Conservation (phyloP, 1,140 invertebrate species). For the Trachelipus rathkii region DNA sequence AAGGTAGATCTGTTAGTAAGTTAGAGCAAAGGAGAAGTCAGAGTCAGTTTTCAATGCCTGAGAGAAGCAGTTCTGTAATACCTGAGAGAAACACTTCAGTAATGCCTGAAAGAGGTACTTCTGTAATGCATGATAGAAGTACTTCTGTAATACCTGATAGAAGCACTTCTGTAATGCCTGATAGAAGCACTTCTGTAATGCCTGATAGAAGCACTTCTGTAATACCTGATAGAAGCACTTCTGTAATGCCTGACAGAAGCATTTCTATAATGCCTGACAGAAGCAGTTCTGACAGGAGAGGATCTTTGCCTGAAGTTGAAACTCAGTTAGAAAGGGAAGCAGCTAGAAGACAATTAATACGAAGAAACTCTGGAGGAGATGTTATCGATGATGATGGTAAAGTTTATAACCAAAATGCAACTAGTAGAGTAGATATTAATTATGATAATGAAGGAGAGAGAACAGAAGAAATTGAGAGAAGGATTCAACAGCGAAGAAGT, state of each 20-base stretch:
- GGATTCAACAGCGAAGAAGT: constrained; percentile 49
- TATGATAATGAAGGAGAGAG: constrained; percentile 49
- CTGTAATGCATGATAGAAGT: constrained; percentile 26
- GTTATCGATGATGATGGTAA: constrained; percentile 21
- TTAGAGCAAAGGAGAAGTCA: constrained; percentile 1
- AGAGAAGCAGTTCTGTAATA: background rate
- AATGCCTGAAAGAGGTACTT: too few relatives aligned
- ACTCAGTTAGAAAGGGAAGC: constrained; percentile 24
- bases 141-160: constrained; percentile 27
- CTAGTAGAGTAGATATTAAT: background rate
- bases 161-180: too few relatives aligned
- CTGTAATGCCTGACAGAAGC: too few relatives aligned
- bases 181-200: too few relatives aligned
- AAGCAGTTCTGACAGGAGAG: constrained; percentile 6
- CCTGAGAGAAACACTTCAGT: too few relatives aligned
- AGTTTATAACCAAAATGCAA: constrained; percentile 33
- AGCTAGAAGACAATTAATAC: constrained; percentile 1
- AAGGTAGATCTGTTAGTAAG: constrained; percentile 11
- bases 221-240: too few relatives aligned
- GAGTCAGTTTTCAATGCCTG: constrained; percentile 13
- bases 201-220: too few relatives aligned
- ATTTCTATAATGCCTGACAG: constrained; percentile 27
- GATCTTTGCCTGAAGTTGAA: constrained; percentile 12
- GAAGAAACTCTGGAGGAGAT: constrained; percentile 13
- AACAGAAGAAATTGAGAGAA: constrained; percentile 54